These are phyloP conservation scores for Acronicta psi DNA, from an alignment of 2,888 invertebrate genomes.

Conservation along the genomic window DNA sequence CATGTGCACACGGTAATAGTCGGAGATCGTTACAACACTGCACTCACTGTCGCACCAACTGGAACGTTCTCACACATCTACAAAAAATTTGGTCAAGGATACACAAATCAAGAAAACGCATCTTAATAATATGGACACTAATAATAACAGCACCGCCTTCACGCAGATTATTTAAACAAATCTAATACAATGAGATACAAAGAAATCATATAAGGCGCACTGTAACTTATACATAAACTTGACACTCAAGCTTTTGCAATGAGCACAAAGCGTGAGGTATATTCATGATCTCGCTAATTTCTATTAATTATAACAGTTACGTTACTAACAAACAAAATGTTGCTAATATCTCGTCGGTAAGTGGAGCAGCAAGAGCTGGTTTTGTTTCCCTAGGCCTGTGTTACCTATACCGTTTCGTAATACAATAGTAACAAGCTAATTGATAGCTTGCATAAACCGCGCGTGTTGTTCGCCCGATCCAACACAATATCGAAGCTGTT, in stretches of 20 bases:
- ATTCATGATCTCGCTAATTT: constrained; percentile 57
- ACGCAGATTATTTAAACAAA: constrained; percentile 21
- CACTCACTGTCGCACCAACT: constrained; percentile 59
- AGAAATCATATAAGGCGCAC: constrained; percentile 16
- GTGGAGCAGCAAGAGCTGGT: constrained; percentile 69
- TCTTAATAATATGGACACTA: constrained; percentile 23
- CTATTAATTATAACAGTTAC: constrained; percentile 63
- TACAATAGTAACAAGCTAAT: constrained; percentile 82
- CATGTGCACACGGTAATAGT: constrained; percentile 63
- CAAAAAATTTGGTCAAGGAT: constrained; percentile 73
- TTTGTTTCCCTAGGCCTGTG: constrained; percentile 71
- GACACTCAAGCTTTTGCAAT: constrained; percentile 33
- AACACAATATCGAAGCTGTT: constrained; percentile 72
- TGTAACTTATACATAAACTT: constrained; percentile 39
- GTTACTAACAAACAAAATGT: constrained; percentile 61
- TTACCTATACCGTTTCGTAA: constrained; percentile 74
- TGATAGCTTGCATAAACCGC: constrained; percentile 84
- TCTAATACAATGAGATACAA: constrained; percentile 18
- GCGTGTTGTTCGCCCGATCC: constrained; percentile 68
- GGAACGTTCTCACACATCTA: constrained; percentile 63
- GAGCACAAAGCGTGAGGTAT: constrained; percentile 31
- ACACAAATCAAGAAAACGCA: constrained; percentile 53
- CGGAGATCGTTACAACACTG: constrained; percentile 59
- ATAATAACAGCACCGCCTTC: constrained; percentile 24
- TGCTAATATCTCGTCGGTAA: constrained; percentile 66